phyloP scores from a whole-genome alignment of 2,888 invertebrate genomes.

The Calameuta idolon region DNA sequence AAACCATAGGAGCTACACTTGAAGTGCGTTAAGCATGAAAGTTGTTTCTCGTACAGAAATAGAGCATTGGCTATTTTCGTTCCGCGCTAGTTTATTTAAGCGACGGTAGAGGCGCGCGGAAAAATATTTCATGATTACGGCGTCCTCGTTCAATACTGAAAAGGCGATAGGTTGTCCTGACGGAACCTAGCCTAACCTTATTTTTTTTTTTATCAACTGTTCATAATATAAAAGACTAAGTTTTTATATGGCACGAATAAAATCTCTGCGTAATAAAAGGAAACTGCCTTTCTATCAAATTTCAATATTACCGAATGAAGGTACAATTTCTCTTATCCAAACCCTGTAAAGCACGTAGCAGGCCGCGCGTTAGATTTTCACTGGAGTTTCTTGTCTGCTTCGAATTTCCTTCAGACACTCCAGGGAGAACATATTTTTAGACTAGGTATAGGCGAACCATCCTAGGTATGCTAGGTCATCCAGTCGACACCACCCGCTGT shows the following conservation, averaged over 20 bases:
- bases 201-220: not conserved
- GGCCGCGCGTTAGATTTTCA: not conserved
- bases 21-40: not conserved
- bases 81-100: not conserved
- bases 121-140: not conserved
- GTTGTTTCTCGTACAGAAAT: not conserved
- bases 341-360: not conserved
- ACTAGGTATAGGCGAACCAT: slow-evolving; percentile 10
- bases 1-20: not conserved
- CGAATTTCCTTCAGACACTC: not conserved
- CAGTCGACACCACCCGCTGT: slow-evolving; percentile 34
- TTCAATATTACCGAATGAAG: not conserved
- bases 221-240: not conserved
- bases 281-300: not conserved
- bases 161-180: not conserved
- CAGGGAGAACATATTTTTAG: slow-evolving; percentile 37
- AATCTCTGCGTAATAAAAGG: not conserved
- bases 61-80: not conserved
- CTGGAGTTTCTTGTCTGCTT: not conserved
- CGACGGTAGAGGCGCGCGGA: not conserved
- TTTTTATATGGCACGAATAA: not conserved
- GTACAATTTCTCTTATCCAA: not conserved
- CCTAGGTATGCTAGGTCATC: slow-evolving; percentile 11
- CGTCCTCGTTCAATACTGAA: not conserved
- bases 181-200: not conserved